Evolutionary conservation across 1,140 invertebrate genomes (phyloP), one percentile per base, ranked within the genome.

Genomic region (Pseudomyrmex cubaensis): DNA sequence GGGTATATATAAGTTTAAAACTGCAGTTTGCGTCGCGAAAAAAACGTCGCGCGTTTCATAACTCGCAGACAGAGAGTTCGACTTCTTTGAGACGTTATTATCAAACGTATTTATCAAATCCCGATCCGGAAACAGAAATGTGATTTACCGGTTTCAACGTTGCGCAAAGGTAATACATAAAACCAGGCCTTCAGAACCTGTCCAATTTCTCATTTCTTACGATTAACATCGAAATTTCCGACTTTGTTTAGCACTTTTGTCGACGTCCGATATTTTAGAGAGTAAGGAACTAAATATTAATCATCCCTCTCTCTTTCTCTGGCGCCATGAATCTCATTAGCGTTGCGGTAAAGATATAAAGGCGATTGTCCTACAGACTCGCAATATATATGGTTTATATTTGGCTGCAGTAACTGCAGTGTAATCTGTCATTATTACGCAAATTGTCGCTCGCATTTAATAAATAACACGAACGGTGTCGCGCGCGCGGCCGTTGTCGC

Each of bases 131-230:
- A 35, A 35, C 35, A 52, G 35, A 66, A 76, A 66, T 76, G 3
- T 66, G 48, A 76, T 54, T 66, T 76, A 76, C n/a, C 17, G 7
- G 12, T 76, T 20, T 64, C 15, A 76, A 15, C 15, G 22, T 76
- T 64, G 22, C 74, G 25, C 3, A 17, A 9, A 54, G 12, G 48
- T 25, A 9, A 44, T 20, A 35, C 56, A 35, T 35, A 54, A 52
- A 54, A 13, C 13, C 22, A 35, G 15, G 5, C 1, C 12, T 76
- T n/a, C 12, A 2, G 8, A 76, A 35, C 48, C 46, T 22, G 15
- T 64, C 50, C 50, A 69, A 78, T 59, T 69, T 10, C 17, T 78
- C 63, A 67, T 69, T 15, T 57, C 2, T 35, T 35, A 17, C 1
- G 25, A 52, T 54, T 77, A 64, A 52, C n/a, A 76, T 67, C 50